Percentiles rank a stretch among this genome's conserved stretches.
Evolutionary conservation across 2,888 invertebrate genomes (phyloP).

Genomic region (Heliconius aoede): DNA sequence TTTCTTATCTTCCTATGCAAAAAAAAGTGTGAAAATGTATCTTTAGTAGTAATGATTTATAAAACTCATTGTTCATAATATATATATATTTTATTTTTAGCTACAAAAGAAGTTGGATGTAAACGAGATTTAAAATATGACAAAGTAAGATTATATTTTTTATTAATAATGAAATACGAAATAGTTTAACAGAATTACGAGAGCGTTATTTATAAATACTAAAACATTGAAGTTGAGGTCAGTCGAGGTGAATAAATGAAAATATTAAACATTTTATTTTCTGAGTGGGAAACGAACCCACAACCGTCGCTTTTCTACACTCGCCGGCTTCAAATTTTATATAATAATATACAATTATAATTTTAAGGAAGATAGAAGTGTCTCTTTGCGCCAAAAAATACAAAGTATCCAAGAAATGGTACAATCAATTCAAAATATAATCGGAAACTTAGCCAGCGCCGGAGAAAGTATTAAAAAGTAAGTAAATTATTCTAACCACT

Average conservation of each 20-base stretch:
- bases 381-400: conserved; percentile 93
- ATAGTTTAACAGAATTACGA: too few relatives aligned
- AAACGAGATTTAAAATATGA: not conserved
- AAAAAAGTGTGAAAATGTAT: too few relatives aligned
- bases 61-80: too few relatives aligned
- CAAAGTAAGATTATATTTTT: conserved; percentile 1
- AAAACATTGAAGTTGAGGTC: not conserved
- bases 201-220: not conserved
- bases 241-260: too few relatives aligned
- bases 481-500: conserved; percentile 54
- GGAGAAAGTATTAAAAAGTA: conserved; percentile 97
- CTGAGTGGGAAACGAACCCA: too few relatives aligned
- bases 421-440: conserved; percentile 95
- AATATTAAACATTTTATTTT: too few relatives aligned
- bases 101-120: not conserved
- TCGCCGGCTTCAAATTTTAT: not conserved
- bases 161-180: not conserved
- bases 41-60: too few relatives aligned
- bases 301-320: too few relatives aligned
- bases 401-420: conserved; percentile 97
- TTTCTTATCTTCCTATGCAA: too few relatives aligned
- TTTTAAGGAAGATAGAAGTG: conserved; percentile 93
- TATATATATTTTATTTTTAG: not conserved
- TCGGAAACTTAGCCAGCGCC: conserved; percentile 94
- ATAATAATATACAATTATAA: conserved; percentile 4